Evolutionary conservation across 2,888 invertebrate genomes (phyloP).

Genomic region (Watsonalla binaria): DNA sequence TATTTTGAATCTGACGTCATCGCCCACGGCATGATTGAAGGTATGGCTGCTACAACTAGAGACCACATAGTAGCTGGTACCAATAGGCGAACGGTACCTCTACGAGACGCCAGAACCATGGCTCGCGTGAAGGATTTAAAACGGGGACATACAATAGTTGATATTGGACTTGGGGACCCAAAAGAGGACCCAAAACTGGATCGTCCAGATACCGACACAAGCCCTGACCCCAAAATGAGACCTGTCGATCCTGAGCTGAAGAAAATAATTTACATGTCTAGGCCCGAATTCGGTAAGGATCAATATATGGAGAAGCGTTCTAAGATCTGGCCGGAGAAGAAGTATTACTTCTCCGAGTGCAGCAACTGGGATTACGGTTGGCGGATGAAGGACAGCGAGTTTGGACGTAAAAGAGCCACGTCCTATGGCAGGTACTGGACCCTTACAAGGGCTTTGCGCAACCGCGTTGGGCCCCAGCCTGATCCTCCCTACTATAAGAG

Average conservation of each 20-base stretch:
- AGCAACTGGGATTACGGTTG: conserved; percentile 43
- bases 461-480: conserved; percentile 40
- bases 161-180: conserved; percentile 39
- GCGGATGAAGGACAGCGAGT: conserved; percentile 37
- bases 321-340: conserved; percentile 37
- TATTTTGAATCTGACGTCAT: conserved; percentile 44
- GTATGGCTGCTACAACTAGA: conserved; percentile 37
- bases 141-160: conserved; percentile 36
- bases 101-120: conserved; percentile 35
- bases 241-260: conserved; percentile 34
- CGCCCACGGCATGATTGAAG: conserved; percentile 37
- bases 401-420: conserved; percentile 18
- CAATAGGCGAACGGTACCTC: conserved; percentile 30
- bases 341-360: conserved; percentile 43
- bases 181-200: conserved; percentile 36
- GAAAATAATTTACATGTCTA: conserved; percentile 34
- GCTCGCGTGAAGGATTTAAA: conserved; percentile 32
- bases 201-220: conserved; percentile 31
- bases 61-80: conserved; percentile 34
- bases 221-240: conserved; percentile 42
- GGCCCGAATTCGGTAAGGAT: conserved; percentile 34
- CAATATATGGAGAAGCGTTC: conserved; percentile 32
- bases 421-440: conserved; percentile 36
- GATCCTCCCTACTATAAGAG: conserved; percentile 42
- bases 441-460: conserved; percentile 31